Evolutionary conservation across 2,888 invertebrate species (phyloP), one percentile per base, ranked within the genome.

Genomic region (Drosophila helvetica): DNA sequence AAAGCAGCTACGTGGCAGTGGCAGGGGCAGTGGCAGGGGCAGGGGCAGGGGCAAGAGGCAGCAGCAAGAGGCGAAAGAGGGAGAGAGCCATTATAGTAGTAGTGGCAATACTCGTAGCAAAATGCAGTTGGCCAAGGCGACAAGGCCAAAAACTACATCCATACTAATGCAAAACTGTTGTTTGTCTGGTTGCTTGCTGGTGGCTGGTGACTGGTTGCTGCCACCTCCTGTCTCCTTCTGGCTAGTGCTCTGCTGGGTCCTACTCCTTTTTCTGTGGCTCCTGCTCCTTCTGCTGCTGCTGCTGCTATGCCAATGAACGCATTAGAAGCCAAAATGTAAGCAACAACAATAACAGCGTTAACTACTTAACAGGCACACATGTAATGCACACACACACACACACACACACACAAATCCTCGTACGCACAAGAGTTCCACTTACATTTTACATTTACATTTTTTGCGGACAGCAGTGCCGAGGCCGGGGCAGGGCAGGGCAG

Each of bases 81-180:
- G n/a, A 2, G n/a, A 43, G 2, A 42, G 48, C 47, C 57, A 64
- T 33, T 55, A 50, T 25, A 60, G 45, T 50, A 50, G 43, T 50
- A 42, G 52, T 54, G 43, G 69, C 46, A 53, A 52, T 27, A 27
- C 38, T 6, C 38, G 7, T n/a, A 15, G n/a, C 25, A 43, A 45
- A 65, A 48, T 65, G 63, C 61, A 61, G 58, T 51, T 52, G 42
- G 19, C 9, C 22, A 47, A 58, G 68, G 47, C 47, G 59, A 68
- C 68, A 68, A 68, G 59, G 59, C 69, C 54, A 50, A 25, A 17
- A 43, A 33, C 42, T 15, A 33, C 15, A 52, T 57, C 61, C 74
- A 73, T 67, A 73, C 66, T 75, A 75, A 75, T 75, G 75, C 65
- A 65, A 50, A 75, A 75, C 54, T 75, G 75, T 43, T 75, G 75